Base-by-base conservation (phyloP, 1,140 invertebrate species). In the Ephestia elutella region DNA sequence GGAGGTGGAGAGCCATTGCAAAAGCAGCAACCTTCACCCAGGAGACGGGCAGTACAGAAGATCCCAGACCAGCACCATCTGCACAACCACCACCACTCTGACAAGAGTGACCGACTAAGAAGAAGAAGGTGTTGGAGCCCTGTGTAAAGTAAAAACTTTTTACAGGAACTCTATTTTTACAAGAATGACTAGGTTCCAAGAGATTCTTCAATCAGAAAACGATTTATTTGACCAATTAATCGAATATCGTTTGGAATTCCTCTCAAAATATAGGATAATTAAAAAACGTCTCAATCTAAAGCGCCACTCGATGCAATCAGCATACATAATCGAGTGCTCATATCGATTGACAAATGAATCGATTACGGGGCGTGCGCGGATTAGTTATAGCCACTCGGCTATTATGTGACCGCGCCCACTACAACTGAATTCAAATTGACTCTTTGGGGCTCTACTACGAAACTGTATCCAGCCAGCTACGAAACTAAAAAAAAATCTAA, bases 321-420 rank as follows among this genome's bases (percentile, higher is more conserved):
- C 50, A 21, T 20, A 11, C 5, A 53, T 53, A 21, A 53, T 53
- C 19, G 21, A 53, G 50, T 25, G n/a, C 19, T 25, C 20, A 53
- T 21, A 53, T 25, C 50, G 50, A 25, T 53, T 75, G 76, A 77
- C 74, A 78, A 75, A 78, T 72, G 70, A 65, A 48, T 61, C 61
- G 57, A 58, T 60, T 49, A 4, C 55, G 54, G 56, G 67, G 73
- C 72, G 72, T 72, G 71, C 32, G 58, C 54, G 62, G 65, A 75
- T 78, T 72, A 81, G 65, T 75, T 83, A 76, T 77, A 77, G 77
- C 65, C 78, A 75, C 63, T 68, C 20, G 58, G 64, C 59, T 71
- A 78, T 83, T 77, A 80, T 54, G 49, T 48, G 44, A 62, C 59
- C 63, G 63, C 67, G 66, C 72, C 77, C 68, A 66, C 68, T 70